Conservation (phyloP, 2,888 invertebrate genomes). For the Patella depressa region DNA sequence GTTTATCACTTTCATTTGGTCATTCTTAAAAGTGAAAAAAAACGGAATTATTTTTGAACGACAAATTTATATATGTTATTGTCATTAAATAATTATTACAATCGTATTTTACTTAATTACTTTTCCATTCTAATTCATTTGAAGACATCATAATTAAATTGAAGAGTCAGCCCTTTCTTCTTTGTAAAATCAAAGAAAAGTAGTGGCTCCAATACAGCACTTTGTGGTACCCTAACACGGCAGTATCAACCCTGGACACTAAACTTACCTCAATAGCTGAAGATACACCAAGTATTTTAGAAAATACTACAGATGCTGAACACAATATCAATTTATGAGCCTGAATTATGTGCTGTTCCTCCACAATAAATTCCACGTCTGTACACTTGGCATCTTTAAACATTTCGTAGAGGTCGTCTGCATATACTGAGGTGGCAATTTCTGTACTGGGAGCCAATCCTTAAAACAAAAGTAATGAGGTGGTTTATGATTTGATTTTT, state of each 20-base stretch:
- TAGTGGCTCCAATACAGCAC: too few species aligned
- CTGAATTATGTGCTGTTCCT: slow-evolving; percentile 46
- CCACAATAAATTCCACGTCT: slow-evolving; percentile 62
- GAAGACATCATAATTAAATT: too few species aligned
- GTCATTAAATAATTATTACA: too few species aligned
- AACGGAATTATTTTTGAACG: too few species aligned
- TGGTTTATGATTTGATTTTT: too few species aligned
- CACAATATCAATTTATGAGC: slow-evolving; percentile 60
- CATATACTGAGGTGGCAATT: slow-evolving; percentile 59
- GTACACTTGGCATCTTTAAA: slow-evolving; percentile 53
- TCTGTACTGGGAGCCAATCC: slow-evolving; percentile 64
- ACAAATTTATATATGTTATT: too few species aligned
- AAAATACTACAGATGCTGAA: slow-evolving; percentile 59
- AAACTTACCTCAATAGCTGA: slow-evolving; percentile 28
- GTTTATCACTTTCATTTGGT: slow-evolving; percentile 47
- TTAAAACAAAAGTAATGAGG: slow-evolving; percentile 24
- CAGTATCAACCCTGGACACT: background rate
- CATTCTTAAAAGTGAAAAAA: slow-evolving; percentile 38
- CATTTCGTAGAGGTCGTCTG: slow-evolving; percentile 57
- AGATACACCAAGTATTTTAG: slow-evolving; percentile 46
- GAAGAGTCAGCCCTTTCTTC: too few species aligned
- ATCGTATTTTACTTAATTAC: background rate
- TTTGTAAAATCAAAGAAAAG: too few species aligned
- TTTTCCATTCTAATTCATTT: background rate
- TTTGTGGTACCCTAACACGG: too few species aligned